phyloP scores from a whole-genome alignment of 2,797 vertebrate genomes.

The Perodicticus potto region DNA sequence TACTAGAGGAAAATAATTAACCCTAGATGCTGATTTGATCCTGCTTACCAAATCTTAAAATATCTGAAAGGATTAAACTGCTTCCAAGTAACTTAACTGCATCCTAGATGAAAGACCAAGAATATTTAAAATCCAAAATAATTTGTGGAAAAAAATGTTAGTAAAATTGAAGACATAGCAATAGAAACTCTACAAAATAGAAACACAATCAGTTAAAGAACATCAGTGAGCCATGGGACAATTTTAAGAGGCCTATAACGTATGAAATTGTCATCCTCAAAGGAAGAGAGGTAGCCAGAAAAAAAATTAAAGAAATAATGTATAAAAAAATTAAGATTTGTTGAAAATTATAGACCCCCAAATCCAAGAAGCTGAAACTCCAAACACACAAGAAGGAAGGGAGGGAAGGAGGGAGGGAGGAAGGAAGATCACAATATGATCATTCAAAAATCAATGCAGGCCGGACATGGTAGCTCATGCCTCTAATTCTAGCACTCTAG shows the following conservation, averaged over 20 bases:
- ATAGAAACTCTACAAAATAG: not conserved
- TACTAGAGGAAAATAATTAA: not conserved
- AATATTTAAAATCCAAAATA: not conserved
- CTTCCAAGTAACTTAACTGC: not conserved
- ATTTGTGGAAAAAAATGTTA: not conserved
- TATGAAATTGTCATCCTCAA: not conserved
- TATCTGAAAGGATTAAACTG: not conserved
- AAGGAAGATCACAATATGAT: not conserved
- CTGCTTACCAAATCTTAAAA: not conserved
- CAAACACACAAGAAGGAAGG: not conserved
- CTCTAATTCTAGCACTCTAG: too few relatives aligned
- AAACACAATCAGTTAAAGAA: slow-evolving; percentile 24
- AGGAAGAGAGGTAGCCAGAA: not conserved
- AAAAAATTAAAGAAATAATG: slow-evolving; percentile 3
- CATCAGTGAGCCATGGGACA: not conserved
- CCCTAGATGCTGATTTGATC: not conserved
- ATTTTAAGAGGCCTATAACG: not conserved
- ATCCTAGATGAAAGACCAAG: not conserved
- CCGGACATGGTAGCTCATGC: too few relatives aligned
- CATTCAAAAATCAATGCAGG: not conserved
- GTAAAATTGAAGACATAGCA: not conserved
- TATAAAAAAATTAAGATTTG: not conserved
- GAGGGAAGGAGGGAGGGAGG: too few relatives aligned
- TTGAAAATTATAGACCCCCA: not conserved
- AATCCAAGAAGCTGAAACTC: slow-evolving; percentile 1